Conservation (phyloP, 2,888 invertebrate genomes). For the Alviniconcha strummeri region DNA sequence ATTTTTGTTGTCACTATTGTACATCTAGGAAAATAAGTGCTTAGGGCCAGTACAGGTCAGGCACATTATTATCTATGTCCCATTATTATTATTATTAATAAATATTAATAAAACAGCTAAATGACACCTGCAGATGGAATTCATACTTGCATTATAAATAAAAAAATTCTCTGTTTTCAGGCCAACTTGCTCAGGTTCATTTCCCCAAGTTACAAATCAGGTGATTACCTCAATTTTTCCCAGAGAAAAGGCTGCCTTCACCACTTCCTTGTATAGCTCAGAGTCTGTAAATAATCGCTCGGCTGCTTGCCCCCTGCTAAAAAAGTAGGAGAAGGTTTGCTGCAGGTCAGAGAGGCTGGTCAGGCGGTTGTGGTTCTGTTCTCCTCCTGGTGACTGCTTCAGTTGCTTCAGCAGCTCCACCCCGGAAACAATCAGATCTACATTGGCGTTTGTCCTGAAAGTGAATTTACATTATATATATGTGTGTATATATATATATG, state of each 20-base stretch:
- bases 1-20: too few species aligned
- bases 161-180: too few species aligned
- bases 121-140: too few species aligned
- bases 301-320: constrained; percentile 73
- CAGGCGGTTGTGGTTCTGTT: constrained; percentile 62
- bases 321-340: constrained; percentile 73
- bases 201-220: too few species aligned
- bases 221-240: constrained; percentile 49
- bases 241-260: constrained; percentile 52
- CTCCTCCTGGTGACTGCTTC: constrained; percentile 61
- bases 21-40: too few species aligned
- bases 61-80: too few species aligned
- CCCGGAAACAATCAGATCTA: constrained; percentile 74
- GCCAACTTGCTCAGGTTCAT: too few species aligned
- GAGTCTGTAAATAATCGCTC: constrained; percentile 68
- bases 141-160: too few species aligned
- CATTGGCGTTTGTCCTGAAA: constrained; percentile 72
- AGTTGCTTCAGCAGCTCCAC: constrained; percentile 69
- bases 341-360: constrained; percentile 69
- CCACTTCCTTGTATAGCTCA: constrained; percentile 51
- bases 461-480: not conserved
- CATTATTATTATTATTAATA: too few species aligned
- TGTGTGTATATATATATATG: not conserved
- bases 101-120: too few species aligned
- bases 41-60: too few species aligned